Base-by-base conservation (phyloP, 2,113 vertebrate genomes). In the Cyprinus carpio region DNA sequence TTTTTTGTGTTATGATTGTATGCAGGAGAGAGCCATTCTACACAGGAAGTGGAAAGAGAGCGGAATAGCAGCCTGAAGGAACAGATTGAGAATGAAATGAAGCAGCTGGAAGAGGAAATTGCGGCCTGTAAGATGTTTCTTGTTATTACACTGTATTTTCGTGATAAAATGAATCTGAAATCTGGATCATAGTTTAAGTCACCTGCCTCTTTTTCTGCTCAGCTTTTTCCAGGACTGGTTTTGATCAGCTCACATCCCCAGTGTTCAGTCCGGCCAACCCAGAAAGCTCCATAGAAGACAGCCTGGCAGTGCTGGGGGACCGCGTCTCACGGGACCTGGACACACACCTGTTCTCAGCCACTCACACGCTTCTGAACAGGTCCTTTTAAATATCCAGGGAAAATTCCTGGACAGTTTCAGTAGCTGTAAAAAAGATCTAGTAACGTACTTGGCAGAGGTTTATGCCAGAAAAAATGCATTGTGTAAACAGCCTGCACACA, bases 191-290 rank as follows among this genome's bases (percentile, higher is more conserved):
- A 54, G 8, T 54, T 15, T 56, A 34, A 58, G n/a, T 54, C 75
- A 40, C 37, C 49, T 49, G 29, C 31, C 49, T 82, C 6, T 58
- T 40, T 20, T 34, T 23, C 88, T 78, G 13, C 85, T 82, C 89
- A 99, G 97, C 95, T 37, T 96, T 94, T 88, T 91, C 94, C 82
- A 95, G 90, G 64, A 94, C 95, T 54, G 96, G 96, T 37, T 98
- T 97, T 88, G 96, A 98, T 91, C 94, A 93, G 80, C 94, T 94
- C 87, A 94, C 94, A 0, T 99, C 97, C 6, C 94, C 94, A 2
- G 97, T 98, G 88, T 99, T 98, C 92, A 96, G 93, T 91, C 97
- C 97, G 37, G 93, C 93, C 37, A 94, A 95, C 88, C 96, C 97
- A 1, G 97, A 97, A 86, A 96, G 90, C 88, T 96, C 96, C 0